phyloP scores from a whole-genome alignment of 1,140 invertebrate genomes.

The Drosophila simulans region DNA sequence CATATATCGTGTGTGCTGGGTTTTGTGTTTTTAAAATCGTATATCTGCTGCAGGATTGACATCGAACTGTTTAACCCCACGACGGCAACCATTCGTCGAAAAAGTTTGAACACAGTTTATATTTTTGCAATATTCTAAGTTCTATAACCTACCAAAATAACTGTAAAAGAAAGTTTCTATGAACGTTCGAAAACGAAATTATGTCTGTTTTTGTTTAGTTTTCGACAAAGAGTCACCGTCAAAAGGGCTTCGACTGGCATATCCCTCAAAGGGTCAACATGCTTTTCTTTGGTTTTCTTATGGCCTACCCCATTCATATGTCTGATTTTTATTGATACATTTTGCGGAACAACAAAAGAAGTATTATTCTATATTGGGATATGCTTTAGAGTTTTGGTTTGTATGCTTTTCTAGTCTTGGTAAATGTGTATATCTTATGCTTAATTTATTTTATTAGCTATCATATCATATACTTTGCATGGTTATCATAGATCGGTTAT shows the following conservation, averaged over 20 bases:
- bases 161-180: background rate
- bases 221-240: conserved; percentile 20
- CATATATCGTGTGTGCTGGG: conserved; percentile 14
- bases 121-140: conserved; percentile 3
- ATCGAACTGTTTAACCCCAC: conserved; percentile 11
- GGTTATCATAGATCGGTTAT: conserved; percentile 34
- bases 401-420: conserved; percentile 34
- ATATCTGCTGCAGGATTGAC: conserved; percentile 37
- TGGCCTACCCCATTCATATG: conserved; percentile 29
- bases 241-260: background rate
- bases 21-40: conserved; percentile 49
- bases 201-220: conserved; percentile 4
- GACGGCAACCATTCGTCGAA: conserved; percentile 30
- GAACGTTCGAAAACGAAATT: background rate
- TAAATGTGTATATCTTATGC: conserved; percentile 14
- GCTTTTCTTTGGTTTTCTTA: conserved; percentile 2
- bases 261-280: conserved; percentile 14
- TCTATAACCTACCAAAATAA: conserved; percentile 2
- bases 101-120: conserved; percentile 14
- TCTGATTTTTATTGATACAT: conserved; percentile 22
- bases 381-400: conserved; percentile 31
- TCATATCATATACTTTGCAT: conserved; percentile 28
- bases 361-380: conserved; percentile 18
- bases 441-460: conserved; percentile 36
- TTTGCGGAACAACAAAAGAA: conserved; percentile 13